Conservation (phyloP, 2,797 vertebrate genomes). For the Pyrocephalus nanus region DNA sequence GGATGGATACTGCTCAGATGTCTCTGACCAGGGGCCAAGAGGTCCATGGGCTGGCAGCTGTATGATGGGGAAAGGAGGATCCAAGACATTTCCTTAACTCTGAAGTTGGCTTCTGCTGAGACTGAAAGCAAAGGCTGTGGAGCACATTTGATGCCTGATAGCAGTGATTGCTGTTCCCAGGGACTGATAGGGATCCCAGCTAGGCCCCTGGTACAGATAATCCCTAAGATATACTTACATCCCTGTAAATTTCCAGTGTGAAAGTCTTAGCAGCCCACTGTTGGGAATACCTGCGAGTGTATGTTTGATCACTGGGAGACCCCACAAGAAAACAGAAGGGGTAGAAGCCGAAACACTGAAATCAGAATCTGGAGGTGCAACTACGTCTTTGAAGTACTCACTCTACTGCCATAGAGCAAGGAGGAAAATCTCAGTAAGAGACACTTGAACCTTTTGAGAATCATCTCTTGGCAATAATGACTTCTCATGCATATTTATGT, state of each 20-base stretch:
- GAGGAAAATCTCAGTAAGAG: conserved; percentile 68
- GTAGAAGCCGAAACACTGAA: not conserved
- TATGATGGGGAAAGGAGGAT: not conserved
- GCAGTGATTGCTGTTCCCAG: not conserved
- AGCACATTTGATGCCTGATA: not conserved
- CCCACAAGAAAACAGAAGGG: not conserved
- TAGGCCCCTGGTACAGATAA: not conserved
- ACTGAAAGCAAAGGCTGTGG: not conserved
- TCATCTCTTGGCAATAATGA: conserved; percentile 68
- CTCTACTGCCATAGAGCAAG: conserved; percentile 22
- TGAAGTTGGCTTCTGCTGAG: not conserved
- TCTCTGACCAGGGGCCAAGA: rapidly evolving
- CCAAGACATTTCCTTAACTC: not conserved
- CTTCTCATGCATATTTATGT: conserved; percentile 76
- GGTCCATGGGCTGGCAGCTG: not conserved
- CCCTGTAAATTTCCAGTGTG: not conserved
- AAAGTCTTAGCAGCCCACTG: not conserved
- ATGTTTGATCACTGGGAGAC: not conserved
- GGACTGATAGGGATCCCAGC: not conserved
- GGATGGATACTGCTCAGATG: rapidly evolving
- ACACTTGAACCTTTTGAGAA: conserved; percentile 73
- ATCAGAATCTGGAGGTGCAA: not conserved
- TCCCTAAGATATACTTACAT: not conserved
- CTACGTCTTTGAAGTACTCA: not conserved
- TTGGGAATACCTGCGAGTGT: not conserved